Conservation (phyloP, 2,797 vertebrate genomes). For the Benthosema pterotum region DNA sequence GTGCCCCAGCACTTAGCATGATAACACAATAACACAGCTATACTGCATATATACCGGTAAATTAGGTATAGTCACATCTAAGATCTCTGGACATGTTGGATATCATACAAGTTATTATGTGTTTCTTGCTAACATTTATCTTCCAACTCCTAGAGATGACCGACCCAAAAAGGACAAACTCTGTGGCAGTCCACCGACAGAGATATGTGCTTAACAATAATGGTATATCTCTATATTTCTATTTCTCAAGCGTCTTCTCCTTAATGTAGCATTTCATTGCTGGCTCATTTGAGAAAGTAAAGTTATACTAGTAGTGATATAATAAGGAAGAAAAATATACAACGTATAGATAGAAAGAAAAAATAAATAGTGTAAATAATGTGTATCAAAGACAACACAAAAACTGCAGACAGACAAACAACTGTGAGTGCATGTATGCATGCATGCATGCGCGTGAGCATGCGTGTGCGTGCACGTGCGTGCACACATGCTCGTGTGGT, state of each 20-base stretch:
- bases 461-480: not conserved
- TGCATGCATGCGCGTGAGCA: too few relatives aligned
- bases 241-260: slow-evolving; percentile 7
- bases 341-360: too few relatives aligned
- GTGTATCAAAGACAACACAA: too few relatives aligned
- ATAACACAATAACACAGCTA: not conserved
- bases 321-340: not conserved
- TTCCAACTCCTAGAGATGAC: slow-evolving; percentile 58
- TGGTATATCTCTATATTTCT: slow-evolving; percentile 51
- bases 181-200: slow-evolving; percentile 30
- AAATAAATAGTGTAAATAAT: too few relatives aligned
- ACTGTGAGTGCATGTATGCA: not conserved
- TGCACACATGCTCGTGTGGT: too few relatives aligned
- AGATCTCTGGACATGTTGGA: slow-evolving; percentile 16
- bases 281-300: not conserved
- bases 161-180: slow-evolving; percentile 47
- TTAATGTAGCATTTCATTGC: not conserved
- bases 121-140: slow-evolving; percentile 22
- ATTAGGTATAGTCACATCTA: slow-evolving; percentile 38
- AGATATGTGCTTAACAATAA: slow-evolving; percentile 51
- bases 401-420: not conserved
- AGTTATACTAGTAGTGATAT: not conserved
- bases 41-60: not conserved
- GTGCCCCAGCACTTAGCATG: slow-evolving; percentile 29
- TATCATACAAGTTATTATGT: slow-evolving; percentile 18